These are phyloP conservation scores for Pavo muticus DNA, from an alignment of 2,113 vertebrate species.

Conservation along the genomic window DNA sequence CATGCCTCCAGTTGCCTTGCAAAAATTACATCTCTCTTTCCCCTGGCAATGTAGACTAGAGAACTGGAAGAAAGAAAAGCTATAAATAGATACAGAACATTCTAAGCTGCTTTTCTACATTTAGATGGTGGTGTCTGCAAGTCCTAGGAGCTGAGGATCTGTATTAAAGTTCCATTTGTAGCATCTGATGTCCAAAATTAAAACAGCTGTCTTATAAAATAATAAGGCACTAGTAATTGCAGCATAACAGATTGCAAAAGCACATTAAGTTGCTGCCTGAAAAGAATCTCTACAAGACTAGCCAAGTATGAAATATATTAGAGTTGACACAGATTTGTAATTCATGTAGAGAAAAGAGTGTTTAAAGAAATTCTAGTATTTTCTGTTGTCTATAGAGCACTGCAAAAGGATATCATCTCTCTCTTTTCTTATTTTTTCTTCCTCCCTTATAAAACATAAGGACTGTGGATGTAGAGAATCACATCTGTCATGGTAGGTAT, in stretches of 20 bases:
- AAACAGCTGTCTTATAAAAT: conserved; percentile 43
- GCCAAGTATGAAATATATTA: not conserved
- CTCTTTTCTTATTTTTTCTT: not conserved
- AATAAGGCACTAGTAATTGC: conserved; percentile 24
- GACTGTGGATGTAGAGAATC: not conserved
- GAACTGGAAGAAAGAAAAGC: not conserved
- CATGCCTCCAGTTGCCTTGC: not conserved
- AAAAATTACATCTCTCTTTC: not conserved
- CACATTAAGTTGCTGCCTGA: not conserved
- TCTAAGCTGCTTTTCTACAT: not conserved
- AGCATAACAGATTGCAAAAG: conserved; percentile 26
- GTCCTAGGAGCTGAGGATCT: not conserved
- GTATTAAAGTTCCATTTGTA: not conserved
- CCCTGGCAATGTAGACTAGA: not conserved
- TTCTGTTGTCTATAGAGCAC: not conserved
- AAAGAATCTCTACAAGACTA: not conserved
- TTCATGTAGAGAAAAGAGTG: not conserved
- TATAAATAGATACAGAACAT: not conserved
- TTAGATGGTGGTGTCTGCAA: not conserved
- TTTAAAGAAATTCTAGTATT: not conserved
- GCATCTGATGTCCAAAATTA: not conserved
- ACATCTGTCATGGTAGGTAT: not conserved
- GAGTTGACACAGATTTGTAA: not conserved
- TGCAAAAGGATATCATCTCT: not conserved
- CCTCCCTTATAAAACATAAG: not conserved